phyloP scores from a whole-genome alignment of 2,888 invertebrate species.

The Microplitis deprimator region DNA sequence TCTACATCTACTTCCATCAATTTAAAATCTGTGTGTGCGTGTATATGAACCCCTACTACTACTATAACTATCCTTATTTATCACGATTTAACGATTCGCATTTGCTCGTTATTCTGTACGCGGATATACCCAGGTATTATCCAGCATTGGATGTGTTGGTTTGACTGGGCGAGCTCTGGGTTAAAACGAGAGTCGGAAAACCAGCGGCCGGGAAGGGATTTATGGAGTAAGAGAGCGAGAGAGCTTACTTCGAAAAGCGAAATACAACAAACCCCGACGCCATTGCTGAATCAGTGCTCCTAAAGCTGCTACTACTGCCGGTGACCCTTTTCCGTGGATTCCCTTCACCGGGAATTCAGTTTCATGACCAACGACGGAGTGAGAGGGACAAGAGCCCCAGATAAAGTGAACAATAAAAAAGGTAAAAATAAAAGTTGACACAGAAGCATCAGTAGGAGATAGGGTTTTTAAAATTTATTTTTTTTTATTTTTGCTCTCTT shows the following conservation, averaged over 20 bases:
- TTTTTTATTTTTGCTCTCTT: neutral
- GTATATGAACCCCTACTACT: neutral
- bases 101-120: constrained; percentile 1
- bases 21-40: constrained; percentile 14
- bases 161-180: constrained; percentile 24
- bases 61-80: constrained; percentile 1
- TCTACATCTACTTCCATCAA: constrained; percentile 23
- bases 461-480: constrained; percentile 29
- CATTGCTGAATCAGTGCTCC: constrained; percentile 65
- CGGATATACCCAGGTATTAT: constrained; percentile 13
- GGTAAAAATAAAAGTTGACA: constrained; percentile 29
- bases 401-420: constrained; percentile 32
- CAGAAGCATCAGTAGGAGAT: constrained; percentile 5
- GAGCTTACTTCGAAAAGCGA: constrained; percentile 67
- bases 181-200: constrained; percentile 14
- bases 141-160: constrained; percentile 18
- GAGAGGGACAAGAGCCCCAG: constrained; percentile 27
- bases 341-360: constrained; percentile 66
- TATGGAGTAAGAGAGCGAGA: constrained; percentile 43
- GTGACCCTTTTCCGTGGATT: neutral
- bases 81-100: constrained; percentile 1
- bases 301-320: neutral
- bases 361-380: constrained; percentile 27
- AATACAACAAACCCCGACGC: constrained; percentile 71
- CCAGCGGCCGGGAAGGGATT: constrained; percentile 35